These are phyloP conservation scores for Ahaetulla prasina DNA, from an alignment of 2,113 vertebrate species.

Conservation along the genomic window DNA sequence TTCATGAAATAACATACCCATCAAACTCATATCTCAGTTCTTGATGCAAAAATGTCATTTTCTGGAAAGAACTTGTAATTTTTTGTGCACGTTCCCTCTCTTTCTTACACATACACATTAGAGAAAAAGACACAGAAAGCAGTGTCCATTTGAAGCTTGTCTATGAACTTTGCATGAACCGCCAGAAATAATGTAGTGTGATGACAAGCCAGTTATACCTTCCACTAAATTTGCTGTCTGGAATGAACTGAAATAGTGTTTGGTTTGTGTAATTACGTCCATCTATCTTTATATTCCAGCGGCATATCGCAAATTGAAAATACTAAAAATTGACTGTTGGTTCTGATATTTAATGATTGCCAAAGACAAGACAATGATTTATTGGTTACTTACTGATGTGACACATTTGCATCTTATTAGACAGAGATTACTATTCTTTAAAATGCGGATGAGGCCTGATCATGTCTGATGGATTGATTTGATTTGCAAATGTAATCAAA, in stretches of 20 bases:
- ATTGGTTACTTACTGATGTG: constrained; percentile 98
- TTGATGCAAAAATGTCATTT: background rate
- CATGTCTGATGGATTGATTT: constrained; percentile 99
- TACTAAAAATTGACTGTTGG: constrained; percentile 99
- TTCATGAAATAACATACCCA: background rate
- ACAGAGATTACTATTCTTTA: constrained; percentile 97
- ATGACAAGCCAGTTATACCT: constrained; percentile 98
- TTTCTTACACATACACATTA: background rate
- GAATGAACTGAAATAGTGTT: constrained; percentile 99
- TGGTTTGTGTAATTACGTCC: constrained; percentile 99
- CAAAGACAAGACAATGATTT: constrained; percentile 96
- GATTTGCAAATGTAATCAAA: constrained; percentile 99
- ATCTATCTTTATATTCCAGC: constrained; percentile 99
- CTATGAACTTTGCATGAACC: constrained; percentile 99
- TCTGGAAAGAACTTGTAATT: background rate
- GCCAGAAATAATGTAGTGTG: constrained; percentile 95
- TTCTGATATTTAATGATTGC: constrained; percentile 99
- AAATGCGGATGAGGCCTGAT: constrained; percentile 93
- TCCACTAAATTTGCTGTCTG: constrained; percentile 98
- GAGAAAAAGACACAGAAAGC: constrained; percentile 23
- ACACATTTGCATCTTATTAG: constrained; percentile 99
- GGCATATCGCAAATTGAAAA: constrained; percentile 99
- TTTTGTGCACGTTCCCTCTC: background rate
- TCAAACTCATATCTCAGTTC: background rate
- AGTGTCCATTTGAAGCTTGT: constrained; percentile 88